Evolutionary conservation across 1,140 invertebrate genomes (phyloP).

Genomic region (Gyrodactylus salaris): DNA sequence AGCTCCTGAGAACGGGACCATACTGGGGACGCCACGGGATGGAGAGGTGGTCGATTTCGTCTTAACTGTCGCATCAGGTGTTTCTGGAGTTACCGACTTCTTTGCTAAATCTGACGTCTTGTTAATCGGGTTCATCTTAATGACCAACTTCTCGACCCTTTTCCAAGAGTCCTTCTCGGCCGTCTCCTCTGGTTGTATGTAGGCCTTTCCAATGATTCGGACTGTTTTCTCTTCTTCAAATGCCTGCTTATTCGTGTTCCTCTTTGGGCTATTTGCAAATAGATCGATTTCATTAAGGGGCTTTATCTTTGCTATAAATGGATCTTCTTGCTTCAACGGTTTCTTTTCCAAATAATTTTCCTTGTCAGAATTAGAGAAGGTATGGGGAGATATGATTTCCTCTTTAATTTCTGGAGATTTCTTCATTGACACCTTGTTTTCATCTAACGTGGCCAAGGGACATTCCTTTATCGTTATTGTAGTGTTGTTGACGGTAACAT

Average conservation of each 20-base stretch:
- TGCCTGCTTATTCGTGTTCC: too few relatives aligned
- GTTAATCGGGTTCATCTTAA: background rate
- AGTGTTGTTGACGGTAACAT: background rate
- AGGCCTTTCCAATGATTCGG: background rate
- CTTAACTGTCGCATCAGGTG: too few relatives aligned
- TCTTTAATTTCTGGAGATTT: too few relatives aligned
- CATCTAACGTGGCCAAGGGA: too few relatives aligned
- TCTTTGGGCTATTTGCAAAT: background rate
- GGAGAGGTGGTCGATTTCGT: too few relatives aligned
- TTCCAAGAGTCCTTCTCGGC: too few relatives aligned
- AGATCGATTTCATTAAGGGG: background rate
- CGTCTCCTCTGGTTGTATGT: background rate
- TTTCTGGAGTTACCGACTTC: too few relatives aligned
- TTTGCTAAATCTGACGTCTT: too few relatives aligned
- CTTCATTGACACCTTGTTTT: too few relatives aligned
- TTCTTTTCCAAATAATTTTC: background rate
- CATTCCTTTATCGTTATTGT: background rate
- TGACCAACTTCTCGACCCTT: background rate
- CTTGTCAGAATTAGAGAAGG: background rate
- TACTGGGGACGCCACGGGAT: background rate
- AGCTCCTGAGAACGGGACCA: background rate
- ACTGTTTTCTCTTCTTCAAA: background rate
- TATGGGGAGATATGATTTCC: background rate
- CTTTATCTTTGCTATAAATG: background rate
- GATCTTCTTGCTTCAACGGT: too few relatives aligned